Conservation (phyloP, 2,113 vertebrate species). For the Ornithorhynchus anatinus region DNA sequence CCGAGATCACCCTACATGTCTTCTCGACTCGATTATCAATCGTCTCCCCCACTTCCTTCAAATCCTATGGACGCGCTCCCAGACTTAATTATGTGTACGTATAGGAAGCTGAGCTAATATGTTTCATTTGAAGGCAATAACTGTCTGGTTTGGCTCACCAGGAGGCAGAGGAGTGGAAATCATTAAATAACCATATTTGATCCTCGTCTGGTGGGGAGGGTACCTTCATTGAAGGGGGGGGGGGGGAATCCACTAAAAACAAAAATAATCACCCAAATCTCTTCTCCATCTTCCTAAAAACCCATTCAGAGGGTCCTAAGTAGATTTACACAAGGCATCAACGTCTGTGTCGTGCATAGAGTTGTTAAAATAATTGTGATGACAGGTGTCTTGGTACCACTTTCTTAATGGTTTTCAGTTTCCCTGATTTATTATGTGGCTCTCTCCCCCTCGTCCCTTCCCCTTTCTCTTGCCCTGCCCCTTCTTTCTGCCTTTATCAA, state of each 20-base stretch:
- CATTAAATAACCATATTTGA: constrained; percentile 44
- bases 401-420: constrained; percentile 62
- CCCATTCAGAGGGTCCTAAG: constrained; percentile 20
- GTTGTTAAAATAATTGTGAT: constrained; percentile 58
- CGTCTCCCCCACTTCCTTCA: no score
- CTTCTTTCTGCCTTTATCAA: no score
- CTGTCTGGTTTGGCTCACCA: constrained; percentile 18
- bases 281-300: constrained; percentile 21
- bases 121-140: not conserved
- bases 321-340: constrained; percentile 43
- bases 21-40: no score
- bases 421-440: constrained; percentile 48
- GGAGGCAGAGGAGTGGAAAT: constrained; percentile 34
- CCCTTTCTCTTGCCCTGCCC: constrained; percentile 10
- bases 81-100: constrained; percentile 6
- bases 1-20: no score
- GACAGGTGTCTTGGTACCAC: constrained; percentile 59
- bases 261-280: no score
- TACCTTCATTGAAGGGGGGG: constrained; percentile 42
- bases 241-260: no score
- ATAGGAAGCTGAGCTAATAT: not conserved
- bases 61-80: not conserved
- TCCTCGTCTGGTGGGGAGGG: constrained; percentile 40
- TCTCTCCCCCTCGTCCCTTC: not conserved
- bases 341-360: constrained; percentile 40